Conservation (phyloP, 2,113 vertebrate species). For the Corvus hawaiiensis region DNA sequence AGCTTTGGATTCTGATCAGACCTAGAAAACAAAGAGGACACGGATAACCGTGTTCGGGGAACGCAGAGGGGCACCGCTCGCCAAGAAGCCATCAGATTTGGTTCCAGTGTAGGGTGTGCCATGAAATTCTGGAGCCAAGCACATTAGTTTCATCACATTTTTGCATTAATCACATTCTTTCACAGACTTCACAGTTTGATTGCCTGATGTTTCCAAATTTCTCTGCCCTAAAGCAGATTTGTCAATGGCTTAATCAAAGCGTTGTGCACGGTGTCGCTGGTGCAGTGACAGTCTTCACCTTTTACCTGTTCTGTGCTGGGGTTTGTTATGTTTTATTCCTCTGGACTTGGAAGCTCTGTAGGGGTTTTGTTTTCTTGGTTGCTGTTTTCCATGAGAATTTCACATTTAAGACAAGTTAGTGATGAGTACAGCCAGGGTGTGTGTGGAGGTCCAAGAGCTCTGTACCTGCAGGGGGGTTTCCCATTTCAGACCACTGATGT, state of each 20-base stretch:
- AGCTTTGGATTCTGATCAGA: background rate
- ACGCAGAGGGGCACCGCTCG: background rate
- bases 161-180: conserved; percentile 68
- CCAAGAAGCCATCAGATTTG: conserved; percentile 54
- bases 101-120: conserved; percentile 39
- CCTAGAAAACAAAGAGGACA: background rate
- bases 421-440: background rate
- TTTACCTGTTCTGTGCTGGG: background rate
- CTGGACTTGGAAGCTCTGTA: background rate
- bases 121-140: conserved; percentile 43
- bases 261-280: background rate
- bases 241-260: conserved; percentile 54
- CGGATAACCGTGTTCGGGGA: background rate
- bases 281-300: background rate
- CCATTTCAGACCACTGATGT: background rate
- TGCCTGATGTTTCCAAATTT: conserved; percentile 65
- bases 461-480: background rate
- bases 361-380: background rate
- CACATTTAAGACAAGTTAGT: background rate
- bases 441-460: background rate
- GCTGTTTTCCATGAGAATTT: background rate
- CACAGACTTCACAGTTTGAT: conserved; percentile 68
- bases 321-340: background rate
- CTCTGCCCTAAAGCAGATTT: conserved; percentile 57
- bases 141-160: conserved; percentile 56